phyloP scores from a whole-genome alignment of 2,797 vertebrate species.

The Hydrolagus colliei region DNA sequence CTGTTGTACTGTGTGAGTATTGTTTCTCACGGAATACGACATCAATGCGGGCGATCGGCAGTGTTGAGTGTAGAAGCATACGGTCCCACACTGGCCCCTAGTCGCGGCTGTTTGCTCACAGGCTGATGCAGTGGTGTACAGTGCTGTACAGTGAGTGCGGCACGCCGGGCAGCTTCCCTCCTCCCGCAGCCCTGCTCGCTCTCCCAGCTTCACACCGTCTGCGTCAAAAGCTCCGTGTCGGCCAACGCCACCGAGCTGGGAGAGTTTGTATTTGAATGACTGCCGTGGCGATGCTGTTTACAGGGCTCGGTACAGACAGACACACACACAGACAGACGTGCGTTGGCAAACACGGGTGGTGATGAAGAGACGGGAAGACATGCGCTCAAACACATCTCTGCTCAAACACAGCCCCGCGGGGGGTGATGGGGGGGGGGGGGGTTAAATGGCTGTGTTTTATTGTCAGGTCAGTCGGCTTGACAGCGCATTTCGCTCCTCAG shows the following conservation, averaged over 20 bases:
- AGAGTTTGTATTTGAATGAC: not conserved
- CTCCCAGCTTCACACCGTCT: not conserved
- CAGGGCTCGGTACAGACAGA: not conserved
- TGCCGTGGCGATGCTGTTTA: not conserved
- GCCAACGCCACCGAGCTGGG: not conserved
- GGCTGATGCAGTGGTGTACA: not conserved
- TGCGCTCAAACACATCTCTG: no score
- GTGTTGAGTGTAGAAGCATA: not conserved
- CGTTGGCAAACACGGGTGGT: not conserved
- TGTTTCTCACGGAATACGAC: no score
- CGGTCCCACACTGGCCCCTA: no score
- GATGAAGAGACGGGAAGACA: no score
- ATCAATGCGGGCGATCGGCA: not conserved
- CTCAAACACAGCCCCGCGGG: no score
- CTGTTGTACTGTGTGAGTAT: no score
- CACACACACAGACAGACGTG: not conserved
- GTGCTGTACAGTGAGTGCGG: not conserved
- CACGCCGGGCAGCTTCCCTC: not conserved
- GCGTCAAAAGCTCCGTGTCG: slow-evolving; percentile 6
- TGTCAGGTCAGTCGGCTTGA: no score
- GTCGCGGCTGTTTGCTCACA: not conserved
- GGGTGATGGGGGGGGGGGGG: no score
- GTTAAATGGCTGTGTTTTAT: no score
- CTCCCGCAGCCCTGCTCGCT: not conserved
- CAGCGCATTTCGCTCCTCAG: no score